A percentile compares a stretch with the other conserved stretches of the same genome.
Evolutionary conservation across 2,888 invertebrate species (phyloP).

Genomic region (Dynastes grantii): DNA sequence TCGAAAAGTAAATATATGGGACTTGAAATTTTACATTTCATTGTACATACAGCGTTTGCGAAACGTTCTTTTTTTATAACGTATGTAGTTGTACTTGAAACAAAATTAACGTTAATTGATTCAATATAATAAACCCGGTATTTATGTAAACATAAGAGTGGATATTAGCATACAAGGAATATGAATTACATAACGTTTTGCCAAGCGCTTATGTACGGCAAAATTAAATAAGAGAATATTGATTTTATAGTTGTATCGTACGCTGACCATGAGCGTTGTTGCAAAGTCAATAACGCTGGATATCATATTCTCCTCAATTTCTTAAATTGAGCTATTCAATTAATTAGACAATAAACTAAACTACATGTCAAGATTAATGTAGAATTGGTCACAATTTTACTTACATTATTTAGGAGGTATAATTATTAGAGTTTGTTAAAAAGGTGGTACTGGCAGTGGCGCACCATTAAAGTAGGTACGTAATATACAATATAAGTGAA

Average conservation of each 20-base stretch:
- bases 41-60: neutral
- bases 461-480: too few relatives aligned
- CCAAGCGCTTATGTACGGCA: neutral
- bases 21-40: slow-evolving; percentile 1
- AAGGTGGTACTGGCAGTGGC: too few relatives aligned
- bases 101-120: slow-evolving; percentile 18
- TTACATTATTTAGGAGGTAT: too few relatives aligned
- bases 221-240: neutral
- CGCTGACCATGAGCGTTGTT: neutral
- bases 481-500: too few relatives aligned
- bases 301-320: too few relatives aligned
- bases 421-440: too few relatives aligned
- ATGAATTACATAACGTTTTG: neutral
- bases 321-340: too few relatives aligned
- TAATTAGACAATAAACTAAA: too few relatives aligned
- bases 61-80: neutral
- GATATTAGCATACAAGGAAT: neutral
- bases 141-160: neutral
- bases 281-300: too few relatives aligned
- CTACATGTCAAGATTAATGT: too few relatives aligned
- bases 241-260: neutral
- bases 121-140: neutral
- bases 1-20: too few relatives aligned
- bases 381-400: too few relatives aligned
- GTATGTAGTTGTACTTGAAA: slow-evolving; percentile 15